These are phyloP conservation scores for Mayetiola destructor DNA, from an alignment of 2,888 invertebrate species.

Conservation along the genomic window DNA sequence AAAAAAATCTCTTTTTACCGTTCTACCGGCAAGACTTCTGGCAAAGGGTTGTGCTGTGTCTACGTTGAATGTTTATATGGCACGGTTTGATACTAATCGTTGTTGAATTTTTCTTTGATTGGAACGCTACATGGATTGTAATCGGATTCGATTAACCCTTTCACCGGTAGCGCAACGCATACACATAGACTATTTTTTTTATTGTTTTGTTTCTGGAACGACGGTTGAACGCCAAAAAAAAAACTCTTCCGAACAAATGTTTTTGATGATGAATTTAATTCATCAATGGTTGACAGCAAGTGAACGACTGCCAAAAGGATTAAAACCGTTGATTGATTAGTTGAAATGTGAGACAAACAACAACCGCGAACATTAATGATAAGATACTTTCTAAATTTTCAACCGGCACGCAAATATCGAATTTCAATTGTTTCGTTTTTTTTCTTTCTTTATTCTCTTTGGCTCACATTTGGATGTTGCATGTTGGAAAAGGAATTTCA, in stretches of 20 bases:
- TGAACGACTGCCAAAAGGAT: background rate
- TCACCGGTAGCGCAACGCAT: background rate
- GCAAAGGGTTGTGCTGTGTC: too few relatives aligned
- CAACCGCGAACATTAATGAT: constrained; percentile 1
- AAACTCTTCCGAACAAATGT: too few relatives aligned
- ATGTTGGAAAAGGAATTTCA: too few relatives aligned
- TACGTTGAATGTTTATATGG: too few relatives aligned
- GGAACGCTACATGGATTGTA: background rate
- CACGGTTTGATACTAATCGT: background rate
- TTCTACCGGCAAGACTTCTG: too few relatives aligned
- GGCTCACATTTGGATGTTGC: too few relatives aligned
- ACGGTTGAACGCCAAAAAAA: background rate
- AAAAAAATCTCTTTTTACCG: background rate
- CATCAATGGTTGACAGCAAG: background rate
- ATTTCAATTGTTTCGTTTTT: too few relatives aligned
- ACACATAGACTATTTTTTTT: too few relatives aligned
- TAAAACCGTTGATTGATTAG: constrained; percentile 10
- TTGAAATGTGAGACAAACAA: constrained; percentile 8
- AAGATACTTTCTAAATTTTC: background rate
- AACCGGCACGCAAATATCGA: background rate
- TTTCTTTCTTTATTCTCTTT: too few relatives aligned
- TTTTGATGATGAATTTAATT: background rate
- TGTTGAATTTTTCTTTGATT: background rate
- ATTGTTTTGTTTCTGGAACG: background rate
- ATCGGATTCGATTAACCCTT: constrained; percentile 12